These are phyloP conservation scores for Tenebrio molitor DNA, from an alignment of 1,140 invertebrate genomes.

Conservation along the genomic window DNA sequence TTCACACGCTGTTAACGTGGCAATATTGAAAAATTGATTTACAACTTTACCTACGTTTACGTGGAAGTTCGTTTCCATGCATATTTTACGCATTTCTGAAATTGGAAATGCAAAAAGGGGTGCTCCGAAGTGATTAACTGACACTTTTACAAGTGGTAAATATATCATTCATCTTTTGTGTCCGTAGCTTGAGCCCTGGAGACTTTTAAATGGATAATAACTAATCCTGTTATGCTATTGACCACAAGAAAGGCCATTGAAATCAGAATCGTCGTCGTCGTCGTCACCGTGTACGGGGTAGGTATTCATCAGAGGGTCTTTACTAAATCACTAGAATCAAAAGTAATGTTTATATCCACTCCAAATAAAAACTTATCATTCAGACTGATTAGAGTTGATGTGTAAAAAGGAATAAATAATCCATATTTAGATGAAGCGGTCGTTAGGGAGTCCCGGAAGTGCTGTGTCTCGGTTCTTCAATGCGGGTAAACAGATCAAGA, in stretches of 20 bases:
- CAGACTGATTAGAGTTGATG: conserved; percentile 60
- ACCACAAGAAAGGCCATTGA: neutral
- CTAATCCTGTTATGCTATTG: conserved; percentile 5
- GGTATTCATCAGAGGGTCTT: too few relatives aligned
- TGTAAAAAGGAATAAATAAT: conserved; percentile 61
- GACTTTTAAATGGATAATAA: conserved; percentile 24
- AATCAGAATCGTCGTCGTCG: neutral
- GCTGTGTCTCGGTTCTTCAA: conserved; percentile 53
- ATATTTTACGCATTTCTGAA: conserved; percentile 55
- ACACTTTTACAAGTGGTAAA: conserved; percentile 50
- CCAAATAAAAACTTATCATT: conserved; percentile 59
- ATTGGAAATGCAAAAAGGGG: conserved; percentile 49
- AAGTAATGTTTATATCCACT: conserved; percentile 59
- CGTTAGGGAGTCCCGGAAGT: conserved; percentile 57
- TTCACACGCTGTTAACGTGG: conserved; percentile 53
- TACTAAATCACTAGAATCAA: conserved; percentile 50
- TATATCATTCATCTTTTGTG: conserved; percentile 27
- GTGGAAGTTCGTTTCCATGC: conserved; percentile 58
- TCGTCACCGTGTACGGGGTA: neutral
- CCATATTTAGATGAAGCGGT: conserved; percentile 60
- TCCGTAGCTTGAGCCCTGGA: neutral
- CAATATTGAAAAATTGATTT: conserved; percentile 60
- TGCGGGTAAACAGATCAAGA: conserved; percentile 55
- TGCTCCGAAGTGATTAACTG: conserved; percentile 46
- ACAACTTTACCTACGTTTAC: conserved; percentile 57